phyloP scores from a whole-genome alignment of 2,888 invertebrate genomes.

The Hartigia nigra region DNA sequence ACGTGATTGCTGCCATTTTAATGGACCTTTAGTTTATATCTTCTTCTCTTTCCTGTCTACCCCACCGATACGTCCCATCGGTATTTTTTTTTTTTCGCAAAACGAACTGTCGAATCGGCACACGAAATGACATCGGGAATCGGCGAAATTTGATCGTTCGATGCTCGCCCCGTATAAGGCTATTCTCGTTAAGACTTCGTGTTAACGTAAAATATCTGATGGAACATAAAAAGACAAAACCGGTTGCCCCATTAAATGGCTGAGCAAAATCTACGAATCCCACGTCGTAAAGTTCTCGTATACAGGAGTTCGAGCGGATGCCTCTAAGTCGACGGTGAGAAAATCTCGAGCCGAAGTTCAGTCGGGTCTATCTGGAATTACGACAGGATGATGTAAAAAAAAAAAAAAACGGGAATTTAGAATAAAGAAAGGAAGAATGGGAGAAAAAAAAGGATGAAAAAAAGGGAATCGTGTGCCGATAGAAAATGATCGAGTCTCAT shows the following conservation, averaged over 20 bases:
- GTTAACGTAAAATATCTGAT: not conserved
- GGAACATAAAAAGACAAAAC: not conserved
- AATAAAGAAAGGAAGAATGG: not conserved
- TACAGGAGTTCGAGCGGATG: not conserved
- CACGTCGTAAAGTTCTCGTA: not conserved
- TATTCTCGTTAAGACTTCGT: not conserved
- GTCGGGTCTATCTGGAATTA: not conserved
- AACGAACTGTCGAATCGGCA: not conserved
- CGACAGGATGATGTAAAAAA: not conserved
- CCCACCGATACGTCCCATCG: not conserved
- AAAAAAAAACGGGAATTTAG: not conserved
- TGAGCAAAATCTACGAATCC: not conserved
- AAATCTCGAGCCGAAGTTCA: not conserved
- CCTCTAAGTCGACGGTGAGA: not conserved
- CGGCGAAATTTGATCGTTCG: not conserved
- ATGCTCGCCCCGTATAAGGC: not conserved
- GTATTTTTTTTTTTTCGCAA: not conserved
- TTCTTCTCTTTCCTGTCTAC: not conserved
- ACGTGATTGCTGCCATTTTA: not conserved
- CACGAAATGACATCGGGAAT: not conserved
- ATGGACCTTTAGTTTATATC: not conserved
- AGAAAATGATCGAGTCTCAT: not conserved
- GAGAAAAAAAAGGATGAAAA: not conserved
- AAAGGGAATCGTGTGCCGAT: slow-evolving; percentile 8
- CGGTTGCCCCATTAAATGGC: not conserved